Conservation (phyloP, 2,888 invertebrate genomes). For the Fragum sueziense region DNA sequence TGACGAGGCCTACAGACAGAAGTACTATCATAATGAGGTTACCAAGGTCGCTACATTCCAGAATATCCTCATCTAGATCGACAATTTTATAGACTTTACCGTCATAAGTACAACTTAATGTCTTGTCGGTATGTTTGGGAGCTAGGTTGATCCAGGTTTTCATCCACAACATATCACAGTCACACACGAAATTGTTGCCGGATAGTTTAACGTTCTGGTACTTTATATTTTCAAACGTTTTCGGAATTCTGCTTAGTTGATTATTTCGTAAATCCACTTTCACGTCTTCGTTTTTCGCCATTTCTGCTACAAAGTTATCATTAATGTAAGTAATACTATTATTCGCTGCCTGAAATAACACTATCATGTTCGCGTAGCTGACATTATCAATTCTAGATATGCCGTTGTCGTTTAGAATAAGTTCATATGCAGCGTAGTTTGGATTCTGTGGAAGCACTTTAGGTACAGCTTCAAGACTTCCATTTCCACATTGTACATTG, state of each 20-base stretch:
- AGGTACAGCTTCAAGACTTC: constrained; percentile 42
- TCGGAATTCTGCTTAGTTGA: constrained; percentile 47
- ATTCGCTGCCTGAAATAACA: constrained; percentile 31
- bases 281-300: constrained; percentile 29
- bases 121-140: constrained; percentile 35
- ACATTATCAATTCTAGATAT: constrained; percentile 40
- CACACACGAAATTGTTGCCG: constrained; percentile 50
- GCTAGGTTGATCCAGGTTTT: constrained; percentile 59
- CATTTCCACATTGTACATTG: constrained; percentile 48
- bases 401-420: constrained; percentile 50
- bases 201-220: constrained; percentile 33
- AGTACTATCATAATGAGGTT: constrained; percentile 53
- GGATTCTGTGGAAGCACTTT: constrained; percentile 20
- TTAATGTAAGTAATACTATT: constrained; percentile 43
- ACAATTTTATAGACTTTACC: constrained; percentile 40
- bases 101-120: constrained; percentile 50
- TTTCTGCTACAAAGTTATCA: constrained; percentile 32
- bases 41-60: constrained; percentile 55
- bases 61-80: constrained; percentile 45
- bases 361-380: constrained; percentile 34
- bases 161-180: constrained; percentile 61
- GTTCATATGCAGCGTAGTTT: constrained; percentile 30
- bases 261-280: constrained; percentile 51
- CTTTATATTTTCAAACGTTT: constrained; percentile 48
- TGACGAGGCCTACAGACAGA: constrained; percentile 42